These are phyloP conservation scores for Alsophila aescularia DNA, from an alignment of 2,888 invertebrate genomes.

Conservation along the genomic window DNA sequence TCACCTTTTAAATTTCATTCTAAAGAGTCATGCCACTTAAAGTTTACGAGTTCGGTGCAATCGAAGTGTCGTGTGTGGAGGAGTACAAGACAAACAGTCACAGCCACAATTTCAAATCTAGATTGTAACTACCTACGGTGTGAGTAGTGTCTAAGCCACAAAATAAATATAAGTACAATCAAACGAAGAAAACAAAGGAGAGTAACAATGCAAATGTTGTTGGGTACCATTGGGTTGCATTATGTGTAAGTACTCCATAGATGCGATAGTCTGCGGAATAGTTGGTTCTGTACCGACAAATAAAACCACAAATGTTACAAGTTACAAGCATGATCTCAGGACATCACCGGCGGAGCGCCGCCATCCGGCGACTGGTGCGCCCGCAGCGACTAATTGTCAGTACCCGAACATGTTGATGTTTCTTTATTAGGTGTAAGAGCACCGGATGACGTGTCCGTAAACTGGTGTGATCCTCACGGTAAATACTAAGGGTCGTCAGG, in stretches of 20 bases:
- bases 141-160: conserved; percentile 53
- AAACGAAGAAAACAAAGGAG: conserved; percentile 53
- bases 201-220: conserved; percentile 70
- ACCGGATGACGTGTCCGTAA: conserved; percentile 34
- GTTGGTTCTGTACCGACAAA: conserved; percentile 82
- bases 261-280: conserved; percentile 81
- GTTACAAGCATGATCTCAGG: conserved; percentile 70
- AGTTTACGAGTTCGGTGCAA: conserved; percentile 36
- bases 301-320: conserved; percentile 79
- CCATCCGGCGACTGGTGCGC: conserved; percentile 27
- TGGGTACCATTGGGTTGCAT: conserved; percentile 82
- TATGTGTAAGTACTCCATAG: conserved; percentile 83
- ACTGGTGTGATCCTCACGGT: conserved; percentile 26
- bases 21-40: conserved; percentile 66
- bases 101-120: conserved; percentile 78
- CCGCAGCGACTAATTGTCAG: conserved; percentile 6
- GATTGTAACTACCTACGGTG: conserved; percentile 57
- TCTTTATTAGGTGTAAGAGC: conserved; percentile 13
- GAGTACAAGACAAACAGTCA: conserved; percentile 67
- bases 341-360: conserved; percentile 37
- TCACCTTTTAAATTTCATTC: conserved; percentile 82
- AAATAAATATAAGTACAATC: conserved; percentile 45
- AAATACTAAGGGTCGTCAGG: conserved; percentile 44
- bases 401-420: too few relatives aligned
- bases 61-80: conserved; percentile 40